Evolutionary conservation across 2,113 vertebrate species (phyloP), one percentile per base, ranked within the genome.

Genomic region (Thalassoma bifasciatum): DNA sequence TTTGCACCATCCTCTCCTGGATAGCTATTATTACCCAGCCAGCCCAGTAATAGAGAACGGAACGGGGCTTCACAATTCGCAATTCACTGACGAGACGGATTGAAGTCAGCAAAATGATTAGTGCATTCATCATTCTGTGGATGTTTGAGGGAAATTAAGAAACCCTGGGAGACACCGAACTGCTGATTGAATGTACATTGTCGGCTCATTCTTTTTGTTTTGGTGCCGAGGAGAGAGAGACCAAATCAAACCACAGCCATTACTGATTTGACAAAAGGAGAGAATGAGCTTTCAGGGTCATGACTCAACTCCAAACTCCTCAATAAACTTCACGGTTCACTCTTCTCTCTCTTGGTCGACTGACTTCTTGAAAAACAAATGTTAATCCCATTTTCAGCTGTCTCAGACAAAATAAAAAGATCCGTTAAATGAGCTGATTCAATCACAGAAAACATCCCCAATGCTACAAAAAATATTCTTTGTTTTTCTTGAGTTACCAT

Each of bases 1-100:
- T 93, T 69, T 86, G 88, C 92, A 93, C 93, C 92, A 92, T 90
- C 91, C 93, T 95, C 84, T 69, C 63, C 81, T 85, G 85, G 82
- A 90, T 79, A 42, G 85, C 84, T 94, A 91, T 94, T 91, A 89
- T 92, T 93, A 92, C 74, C 51, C 21, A 66, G 75, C 54, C 22
- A 49, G 64, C 59, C 74, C 63, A 44, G 21, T 85, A 75, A 81
- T 67, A 49, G 80, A 71, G 30, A 30, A 30, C 6, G 67, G 82
- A 77, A 61, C 21, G 13, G 23, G 22, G 52, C 66, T 84, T 80
- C 23, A 66, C 57, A 67, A 77, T 84, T 80, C 23, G 65, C 57
- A 67, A 77, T 60, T 56, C 54, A 50, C 50, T 30, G 13, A 57
- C 21, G 38, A 37, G 58, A 58, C 83, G 67, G 26, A 69, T 68